Conservation (phyloP, 2,113 vertebrate species). For the Microcebus ravelobensis region DNA sequence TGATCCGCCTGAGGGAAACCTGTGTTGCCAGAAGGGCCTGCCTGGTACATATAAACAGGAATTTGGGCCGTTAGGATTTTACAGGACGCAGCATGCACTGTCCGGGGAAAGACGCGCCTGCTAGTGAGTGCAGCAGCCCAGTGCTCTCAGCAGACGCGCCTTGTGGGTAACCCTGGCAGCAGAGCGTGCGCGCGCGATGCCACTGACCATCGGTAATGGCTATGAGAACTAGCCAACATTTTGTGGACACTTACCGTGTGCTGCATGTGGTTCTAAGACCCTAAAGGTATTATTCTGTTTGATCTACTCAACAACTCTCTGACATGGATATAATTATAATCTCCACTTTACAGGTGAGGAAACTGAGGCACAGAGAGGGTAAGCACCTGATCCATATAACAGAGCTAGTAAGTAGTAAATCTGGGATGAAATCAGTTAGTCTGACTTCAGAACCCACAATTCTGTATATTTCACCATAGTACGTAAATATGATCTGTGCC, state of each 20-base stretch:
- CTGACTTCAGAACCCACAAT: background rate
- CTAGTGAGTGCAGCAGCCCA: too few species aligned
- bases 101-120: too few species aligned
- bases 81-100: background rate
- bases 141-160: background rate
- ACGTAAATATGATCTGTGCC: background rate
- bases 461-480: background rate
- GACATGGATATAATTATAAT: background rate
- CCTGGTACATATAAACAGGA: background rate
- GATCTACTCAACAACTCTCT: too few species aligned
- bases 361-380: background rate
- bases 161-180: accelerated
- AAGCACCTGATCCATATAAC: too few species aligned
- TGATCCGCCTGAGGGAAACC: background rate
- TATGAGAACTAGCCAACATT: too few species aligned
- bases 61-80: background rate
- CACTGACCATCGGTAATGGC: background rate
- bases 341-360: background rate
- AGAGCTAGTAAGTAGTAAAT: background rate
- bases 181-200: too few species aligned
- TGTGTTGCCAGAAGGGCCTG: background rate
- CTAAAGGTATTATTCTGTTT: background rate
- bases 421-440: background rate
- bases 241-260: background rate
- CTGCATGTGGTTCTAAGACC: background rate